A percentile compares a stretch with the other conserved stretches of the same genome.
phyloP scores from a whole-genome alignment of 1,140 invertebrate genomes.

The Manduca sexta region DNA sequence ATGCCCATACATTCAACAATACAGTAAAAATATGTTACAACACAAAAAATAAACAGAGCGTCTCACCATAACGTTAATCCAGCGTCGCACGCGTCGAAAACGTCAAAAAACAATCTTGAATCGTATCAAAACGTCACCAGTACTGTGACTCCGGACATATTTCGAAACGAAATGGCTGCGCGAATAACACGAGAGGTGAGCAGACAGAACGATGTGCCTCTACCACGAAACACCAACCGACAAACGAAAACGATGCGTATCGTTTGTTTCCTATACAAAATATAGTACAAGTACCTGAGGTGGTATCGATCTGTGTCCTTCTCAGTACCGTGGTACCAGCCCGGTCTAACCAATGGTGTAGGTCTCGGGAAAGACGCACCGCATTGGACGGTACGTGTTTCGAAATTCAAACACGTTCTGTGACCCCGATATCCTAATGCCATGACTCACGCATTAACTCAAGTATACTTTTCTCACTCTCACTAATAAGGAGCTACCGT shows the following conservation, averaged over 20 bases:
- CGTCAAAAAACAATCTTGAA: constrained; percentile 48
- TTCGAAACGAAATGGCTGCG: constrained; percentile 61
- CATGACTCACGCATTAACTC: constrained; percentile 28
- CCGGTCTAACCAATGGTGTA: constrained; percentile 53
- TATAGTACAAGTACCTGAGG: neutral
- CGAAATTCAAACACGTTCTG: constrained; percentile 68
- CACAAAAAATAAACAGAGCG: constrained; percentile 8
- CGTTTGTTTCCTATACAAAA: constrained; percentile 9
- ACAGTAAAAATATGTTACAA: too few species aligned
- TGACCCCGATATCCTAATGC: constrained; percentile 54
- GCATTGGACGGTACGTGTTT: constrained; percentile 66
- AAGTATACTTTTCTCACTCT: constrained; percentile 41
- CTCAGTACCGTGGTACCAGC: constrained; percentile 38
- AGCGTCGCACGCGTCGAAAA: constrained; percentile 30
- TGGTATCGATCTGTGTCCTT: constrained; percentile 47
- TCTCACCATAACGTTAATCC: constrained; percentile 45
- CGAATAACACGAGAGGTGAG: constrained; percentile 52
- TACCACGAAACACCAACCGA: constrained; percentile 37
- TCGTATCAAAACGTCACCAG: constrained; percentile 56
- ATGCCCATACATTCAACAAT: neutral
- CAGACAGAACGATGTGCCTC: constrained; percentile 26
- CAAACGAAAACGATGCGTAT: constrained; percentile 20
- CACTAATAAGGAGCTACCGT: constrained; percentile 23
- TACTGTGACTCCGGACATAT: constrained; percentile 52
- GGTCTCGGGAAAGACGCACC: constrained; percentile 44